These are phyloP conservation scores for Ondatra zibethicus DNA, from an alignment of 2,113 vertebrate species.

Conservation along the genomic window DNA sequence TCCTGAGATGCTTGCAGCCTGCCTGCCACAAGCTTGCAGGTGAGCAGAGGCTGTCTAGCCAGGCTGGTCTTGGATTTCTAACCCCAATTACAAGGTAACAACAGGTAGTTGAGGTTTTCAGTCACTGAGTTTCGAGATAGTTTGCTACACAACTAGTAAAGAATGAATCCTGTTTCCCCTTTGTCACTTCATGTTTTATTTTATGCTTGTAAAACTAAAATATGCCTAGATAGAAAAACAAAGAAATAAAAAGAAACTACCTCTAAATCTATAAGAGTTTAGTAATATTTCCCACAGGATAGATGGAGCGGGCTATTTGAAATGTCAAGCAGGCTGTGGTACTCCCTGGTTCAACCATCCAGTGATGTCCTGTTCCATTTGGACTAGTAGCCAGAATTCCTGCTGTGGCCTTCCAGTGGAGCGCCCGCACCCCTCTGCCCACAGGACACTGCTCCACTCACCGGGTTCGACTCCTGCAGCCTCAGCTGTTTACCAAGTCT, in stretches of 20 bases:
- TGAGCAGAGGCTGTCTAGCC: background rate
- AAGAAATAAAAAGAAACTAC: background rate
- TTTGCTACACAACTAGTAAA: constrained; percentile 13
- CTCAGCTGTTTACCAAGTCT: background rate
- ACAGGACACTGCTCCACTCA: background rate
- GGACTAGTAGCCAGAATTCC: background rate
- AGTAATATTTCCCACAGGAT: background rate
- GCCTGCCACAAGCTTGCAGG: background rate
- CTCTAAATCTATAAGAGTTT: background rate
- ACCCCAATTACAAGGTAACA: background rate
- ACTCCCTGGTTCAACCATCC: background rate
- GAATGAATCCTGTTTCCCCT: background rate
- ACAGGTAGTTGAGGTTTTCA: background rate
- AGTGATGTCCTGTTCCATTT: background rate
- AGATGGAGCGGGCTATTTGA: constrained; percentile 14
- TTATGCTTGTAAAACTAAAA: constrained; percentile 31
- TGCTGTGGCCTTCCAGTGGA: background rate
- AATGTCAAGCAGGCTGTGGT: background rate
- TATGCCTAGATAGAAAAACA: background rate
- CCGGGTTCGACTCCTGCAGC: background rate
- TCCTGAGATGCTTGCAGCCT: background rate
- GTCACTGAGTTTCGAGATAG: background rate
- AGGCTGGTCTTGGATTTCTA: background rate
- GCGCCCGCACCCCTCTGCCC: background rate
- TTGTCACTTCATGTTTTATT: constrained; percentile 19